Evolutionary conservation across 2,113 vertebrate genomes (phyloP).

Genomic region (Catharus bicknelli): DNA sequence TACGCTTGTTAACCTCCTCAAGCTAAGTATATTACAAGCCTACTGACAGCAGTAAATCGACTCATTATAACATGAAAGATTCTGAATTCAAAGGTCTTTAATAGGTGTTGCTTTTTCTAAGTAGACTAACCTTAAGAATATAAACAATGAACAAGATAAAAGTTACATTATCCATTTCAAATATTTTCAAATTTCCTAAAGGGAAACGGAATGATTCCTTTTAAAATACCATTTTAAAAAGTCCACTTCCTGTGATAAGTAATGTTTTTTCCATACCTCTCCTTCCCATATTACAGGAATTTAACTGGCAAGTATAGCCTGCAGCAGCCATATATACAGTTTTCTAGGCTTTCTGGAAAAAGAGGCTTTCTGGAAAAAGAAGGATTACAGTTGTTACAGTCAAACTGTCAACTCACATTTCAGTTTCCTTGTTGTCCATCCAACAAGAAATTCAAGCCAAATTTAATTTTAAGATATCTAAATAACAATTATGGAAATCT

Average conservation of each 20-base stretch:
- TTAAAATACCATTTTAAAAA: neutral
- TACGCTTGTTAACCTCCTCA: constrained; percentile 65
- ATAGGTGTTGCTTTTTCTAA: constrained; percentile 28
- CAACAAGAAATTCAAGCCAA: neutral
- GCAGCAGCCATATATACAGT: neutral
- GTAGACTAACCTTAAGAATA: neutral
- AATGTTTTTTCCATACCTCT: neutral
- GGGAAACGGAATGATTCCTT: neutral
- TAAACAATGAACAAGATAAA: constrained; percentile 38
- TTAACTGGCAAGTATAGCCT: neutral
- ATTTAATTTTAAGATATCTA: neutral
- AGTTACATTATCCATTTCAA: constrained; percentile 1
- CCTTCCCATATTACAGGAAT: neutral
- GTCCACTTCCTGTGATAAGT: neutral
- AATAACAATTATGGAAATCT: neutral
- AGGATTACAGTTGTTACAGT: neutral
- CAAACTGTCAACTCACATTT: neutral
- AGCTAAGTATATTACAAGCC: constrained; percentile 21
- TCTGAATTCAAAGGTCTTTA: constrained; percentile 39
- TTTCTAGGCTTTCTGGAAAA: neutral
- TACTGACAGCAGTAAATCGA: constrained; percentile 55
- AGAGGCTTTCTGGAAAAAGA: neutral
- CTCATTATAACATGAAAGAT: constrained; percentile 59
- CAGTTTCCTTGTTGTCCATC: fast-evolving
- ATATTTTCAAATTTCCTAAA: constrained; percentile 18